Evolutionary conservation across 1,140 invertebrate genomes (phyloP), one percentile per base, ranked within the genome.

Genomic region (Xylocopa sonorina): DNA sequence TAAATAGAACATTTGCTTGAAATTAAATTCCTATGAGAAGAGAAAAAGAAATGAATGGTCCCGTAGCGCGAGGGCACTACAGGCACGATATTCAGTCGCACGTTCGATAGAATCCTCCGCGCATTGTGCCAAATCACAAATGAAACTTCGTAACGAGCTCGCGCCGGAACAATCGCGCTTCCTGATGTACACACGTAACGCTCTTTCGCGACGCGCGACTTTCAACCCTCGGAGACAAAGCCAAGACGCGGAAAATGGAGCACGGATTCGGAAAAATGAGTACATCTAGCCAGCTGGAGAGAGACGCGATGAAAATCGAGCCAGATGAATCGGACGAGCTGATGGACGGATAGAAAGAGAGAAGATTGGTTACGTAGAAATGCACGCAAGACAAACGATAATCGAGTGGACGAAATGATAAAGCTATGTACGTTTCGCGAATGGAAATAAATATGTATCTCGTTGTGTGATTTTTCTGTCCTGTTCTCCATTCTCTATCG

Each of bases 191-290:
- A n/a, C n/a, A 27, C 38, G 24, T 7, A 16, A 29, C n/a, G 16
- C 24, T 29, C 38, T 43, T 64, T 46, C 0, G 43, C 7, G 27
- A 64, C 16, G 16, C 7, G 62, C 38, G 14, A 46, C 24, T 64
- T 64, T 43, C 38, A 64, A 27, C n/a, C 16, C 9, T 41, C 7
- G 24, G 9, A 64, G 24, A 18, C 5, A 58, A 66, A 64, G 6
- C n/a, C 10, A 48, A 34, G 18, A 38, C 29, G 32, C 38, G 18
- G 38, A 27, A 21, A 58, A 57, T 14, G 32, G 24, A 57, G 14
- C 43, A 27, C 32, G 21, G n/a, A n/a, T n/a, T n/a, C n/a, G n/a
- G 41, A 48, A 58, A 68, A 57, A 69, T 55, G n/a, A 27, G 29
- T 48, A 58, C 29, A 64, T 21, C 41, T 3, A 58, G 29, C 16